Percentiles rank a stretch among this genome's conserved stretches.
Evolutionary conservation across 2,113 vertebrate species (phyloP).

Genomic region (Piprites chloris): DNA sequence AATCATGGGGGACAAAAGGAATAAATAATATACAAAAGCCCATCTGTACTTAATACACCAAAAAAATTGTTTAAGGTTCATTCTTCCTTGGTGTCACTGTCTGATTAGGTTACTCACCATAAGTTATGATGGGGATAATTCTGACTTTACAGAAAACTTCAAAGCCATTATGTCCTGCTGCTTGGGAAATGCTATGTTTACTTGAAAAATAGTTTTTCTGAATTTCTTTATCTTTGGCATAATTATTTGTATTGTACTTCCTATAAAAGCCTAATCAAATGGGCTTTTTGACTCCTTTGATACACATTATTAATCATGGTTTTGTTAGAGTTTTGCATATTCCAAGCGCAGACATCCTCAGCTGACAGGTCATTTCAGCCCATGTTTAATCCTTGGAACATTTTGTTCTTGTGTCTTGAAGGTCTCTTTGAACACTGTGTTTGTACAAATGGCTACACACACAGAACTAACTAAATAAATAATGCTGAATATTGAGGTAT

Average conservation of each 20-base stretch:
- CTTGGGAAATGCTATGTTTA: neutral
- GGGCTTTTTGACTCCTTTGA: neutral
- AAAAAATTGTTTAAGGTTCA: neutral
- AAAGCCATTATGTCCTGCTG: neutral
- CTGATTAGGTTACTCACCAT: neutral
- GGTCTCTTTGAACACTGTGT: neutral
- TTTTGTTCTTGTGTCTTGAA: slow-evolving; percentile 1
- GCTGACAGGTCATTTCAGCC: neutral
- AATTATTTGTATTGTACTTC: neutral
- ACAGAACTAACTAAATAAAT: slow-evolving; percentile 1
- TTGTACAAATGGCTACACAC: neutral
- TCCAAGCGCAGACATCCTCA: neutral
- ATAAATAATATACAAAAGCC: neutral
- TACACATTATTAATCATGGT: neutral
- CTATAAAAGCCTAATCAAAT: neutral
- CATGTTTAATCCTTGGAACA: neutral
- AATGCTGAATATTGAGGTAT: neutral
- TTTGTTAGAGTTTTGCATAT: neutral
- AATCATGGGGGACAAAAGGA: neutral
- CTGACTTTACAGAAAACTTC: neutral
- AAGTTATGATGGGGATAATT: neutral
- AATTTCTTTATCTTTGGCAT: neutral
- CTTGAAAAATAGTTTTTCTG: neutral
- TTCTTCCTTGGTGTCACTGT: neutral
- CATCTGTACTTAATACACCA: neutral